Evolutionary conservation across 2,888 invertebrate species (phyloP).

Genomic region (Anagyrus pseudococci): DNA sequence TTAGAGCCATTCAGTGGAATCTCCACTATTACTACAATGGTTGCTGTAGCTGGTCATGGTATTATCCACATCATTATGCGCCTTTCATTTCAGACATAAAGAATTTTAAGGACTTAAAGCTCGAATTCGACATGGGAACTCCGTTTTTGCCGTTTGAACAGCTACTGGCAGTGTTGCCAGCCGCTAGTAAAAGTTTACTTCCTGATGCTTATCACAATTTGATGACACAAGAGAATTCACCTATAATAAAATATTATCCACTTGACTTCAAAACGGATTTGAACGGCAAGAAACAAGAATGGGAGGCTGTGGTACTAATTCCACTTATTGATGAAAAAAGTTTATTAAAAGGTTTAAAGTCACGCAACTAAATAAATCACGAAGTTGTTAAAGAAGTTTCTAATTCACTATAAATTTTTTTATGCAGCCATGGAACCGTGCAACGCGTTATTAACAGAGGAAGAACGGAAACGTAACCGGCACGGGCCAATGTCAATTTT

Average conservation of each 20-base stretch:
- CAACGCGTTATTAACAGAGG: conserved; percentile 70
- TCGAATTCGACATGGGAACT: conserved; percentile 83
- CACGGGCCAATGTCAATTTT: conserved; percentile 90
- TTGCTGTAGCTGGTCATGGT: conserved; percentile 98
- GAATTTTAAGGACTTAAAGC: conserved; percentile 76
- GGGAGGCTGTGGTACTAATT: conserved; percentile 94
- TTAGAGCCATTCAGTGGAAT: conserved; percentile 96
- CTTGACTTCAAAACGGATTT: conserved; percentile 89
- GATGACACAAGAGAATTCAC: conserved; percentile 78
- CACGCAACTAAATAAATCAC: neutral
- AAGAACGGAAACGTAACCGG: conserved; percentile 77
- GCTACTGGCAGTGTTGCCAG: conserved; percentile 85
- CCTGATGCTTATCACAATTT: conserved; percentile 80
- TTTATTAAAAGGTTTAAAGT: conserved; percentile 48
- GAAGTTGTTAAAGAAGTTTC: neutral
- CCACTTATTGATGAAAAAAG: conserved; percentile 87
- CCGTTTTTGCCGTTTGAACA: conserved; percentile 95
- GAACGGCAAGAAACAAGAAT: conserved; percentile 94
- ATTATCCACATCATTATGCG: conserved; percentile 96
- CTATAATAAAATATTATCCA: conserved; percentile 92
- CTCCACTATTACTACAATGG: conserved; percentile 96
- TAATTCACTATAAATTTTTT: conserved; percentile 9
- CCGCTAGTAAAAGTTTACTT: conserved; percentile 81
- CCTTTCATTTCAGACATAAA: conserved; percentile 94
- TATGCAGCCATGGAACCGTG: conserved; percentile 76